A percentile compares a stretch with the other conserved stretches of the same genome.
phyloP scores from a whole-genome alignment of 2,113 vertebrate genomes.

The Sisor rabdophorus region DNA sequence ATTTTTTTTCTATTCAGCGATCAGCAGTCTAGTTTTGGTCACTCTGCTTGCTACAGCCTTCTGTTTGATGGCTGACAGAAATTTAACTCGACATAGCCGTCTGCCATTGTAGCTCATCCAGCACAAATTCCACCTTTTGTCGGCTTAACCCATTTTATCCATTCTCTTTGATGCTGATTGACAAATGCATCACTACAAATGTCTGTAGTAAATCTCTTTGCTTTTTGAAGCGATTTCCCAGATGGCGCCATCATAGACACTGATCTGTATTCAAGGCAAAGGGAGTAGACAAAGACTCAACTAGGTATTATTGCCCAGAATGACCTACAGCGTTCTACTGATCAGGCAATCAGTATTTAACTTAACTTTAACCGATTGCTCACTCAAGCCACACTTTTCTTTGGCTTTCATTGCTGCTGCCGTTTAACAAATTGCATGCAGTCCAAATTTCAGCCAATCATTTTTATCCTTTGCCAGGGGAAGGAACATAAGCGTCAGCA shows the following conservation, averaged over 20 bases:
- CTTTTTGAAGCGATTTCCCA: not conserved
- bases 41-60: too few species aligned
- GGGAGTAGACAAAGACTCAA: slow-evolving; percentile 41
- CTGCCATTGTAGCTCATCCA: too few species aligned
- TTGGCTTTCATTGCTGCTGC: slow-evolving; percentile 29
- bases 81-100: too few species aligned
- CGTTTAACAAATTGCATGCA: slow-evolving; percentile 62
- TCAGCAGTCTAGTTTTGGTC: too few species aligned
- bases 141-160: too few species aligned
- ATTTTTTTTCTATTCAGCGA: too few species aligned
- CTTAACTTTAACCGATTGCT: slow-evolving; percentile 4
- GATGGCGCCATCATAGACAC: not conserved
- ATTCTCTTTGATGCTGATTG: not conserved
- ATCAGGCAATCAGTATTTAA: slow-evolving; percentile 17
- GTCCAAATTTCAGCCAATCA: slow-evolving; percentile 66
- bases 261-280: slow-evolving; percentile 49
- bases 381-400: slow-evolving; percentile 4
- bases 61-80: too few species aligned
- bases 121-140: too few species aligned
- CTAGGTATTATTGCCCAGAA: not conserved
- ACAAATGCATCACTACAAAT: not conserved
- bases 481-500: not conserved
- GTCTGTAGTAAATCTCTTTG: not conserved
- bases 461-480: slow-evolving; percentile 67
- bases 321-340: slow-evolving; percentile 2